A percentile compares a stretch with the other conserved stretches of the same genome.
Conservation (phyloP, 2,888 invertebrate genomes). For the Drosophila phalerata region DNA sequence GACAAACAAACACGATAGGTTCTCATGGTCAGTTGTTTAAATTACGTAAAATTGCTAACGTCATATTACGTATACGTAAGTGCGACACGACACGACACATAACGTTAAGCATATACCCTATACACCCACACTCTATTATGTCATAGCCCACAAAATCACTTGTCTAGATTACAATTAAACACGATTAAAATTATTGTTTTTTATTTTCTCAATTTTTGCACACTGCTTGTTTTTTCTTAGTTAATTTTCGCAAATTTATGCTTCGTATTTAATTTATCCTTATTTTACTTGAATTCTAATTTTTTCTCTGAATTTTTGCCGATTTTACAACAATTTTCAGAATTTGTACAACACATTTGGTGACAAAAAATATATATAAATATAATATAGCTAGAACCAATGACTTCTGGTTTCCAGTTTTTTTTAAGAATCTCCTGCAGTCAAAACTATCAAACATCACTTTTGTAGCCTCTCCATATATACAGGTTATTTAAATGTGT, state of each 20-base stretch:
- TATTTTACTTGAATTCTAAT: not conserved
- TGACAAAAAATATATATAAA: too few species aligned
- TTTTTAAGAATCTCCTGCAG: not conserved
- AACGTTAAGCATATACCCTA: not conserved
- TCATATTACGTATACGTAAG: conserved; percentile 36
- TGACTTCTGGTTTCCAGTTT: conserved; percentile 4
- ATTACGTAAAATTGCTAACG: conserved; percentile 3
- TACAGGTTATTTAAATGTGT: conserved; percentile 44
- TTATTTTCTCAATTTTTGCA: not conserved
- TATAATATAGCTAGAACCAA: not conserved
- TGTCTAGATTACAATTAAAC: not conserved
- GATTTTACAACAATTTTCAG: too few species aligned
- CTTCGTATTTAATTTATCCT: not conserved
- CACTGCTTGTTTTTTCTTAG: too few species aligned
- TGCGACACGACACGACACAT: not conserved
- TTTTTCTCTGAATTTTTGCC: not conserved
- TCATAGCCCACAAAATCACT: not conserved
- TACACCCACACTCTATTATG: not conserved
- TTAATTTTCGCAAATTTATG: too few species aligned
- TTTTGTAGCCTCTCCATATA: conserved; percentile 24
- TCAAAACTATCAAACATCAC: not conserved
- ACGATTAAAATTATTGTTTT: not conserved
- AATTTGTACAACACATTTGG: too few species aligned
- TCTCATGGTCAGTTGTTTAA: conserved; percentile 58
- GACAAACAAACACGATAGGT: conserved; percentile 9